Percentiles rank a stretch among this genome's conserved stretches.
Conservation (phyloP, 1,140 invertebrate genomes). For the Drosophila willistoni region DNA sequence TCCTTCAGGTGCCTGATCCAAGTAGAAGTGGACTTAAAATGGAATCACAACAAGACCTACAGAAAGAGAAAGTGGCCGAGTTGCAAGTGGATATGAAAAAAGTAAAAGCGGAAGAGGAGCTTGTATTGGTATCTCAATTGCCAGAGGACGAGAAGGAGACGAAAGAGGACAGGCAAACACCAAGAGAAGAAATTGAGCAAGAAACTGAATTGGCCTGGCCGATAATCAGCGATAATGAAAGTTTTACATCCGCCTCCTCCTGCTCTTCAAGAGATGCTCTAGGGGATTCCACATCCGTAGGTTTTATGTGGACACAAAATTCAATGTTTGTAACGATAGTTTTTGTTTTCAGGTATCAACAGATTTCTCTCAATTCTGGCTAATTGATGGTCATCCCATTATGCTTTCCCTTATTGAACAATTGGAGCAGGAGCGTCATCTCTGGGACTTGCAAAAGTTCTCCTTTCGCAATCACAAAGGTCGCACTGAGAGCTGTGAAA, state of each 20-base stretch:
- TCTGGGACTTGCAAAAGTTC: constrained; percentile 37
- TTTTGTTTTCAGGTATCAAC: not conserved
- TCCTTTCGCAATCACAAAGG: constrained; percentile 30
- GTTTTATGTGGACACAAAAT: not conserved
- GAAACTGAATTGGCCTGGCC: not conserved
- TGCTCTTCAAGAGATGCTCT: not conserved
- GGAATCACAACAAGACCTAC: not conserved
- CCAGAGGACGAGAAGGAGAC: not conserved
- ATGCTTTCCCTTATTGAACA: constrained; percentile 45
- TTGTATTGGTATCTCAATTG: not conserved
- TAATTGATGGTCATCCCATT: constrained; percentile 38
- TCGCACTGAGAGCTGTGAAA: constrained; percentile 14
- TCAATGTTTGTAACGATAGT: not conserved
- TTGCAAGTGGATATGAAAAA: not conserved
- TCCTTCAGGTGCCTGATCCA: not conserved
- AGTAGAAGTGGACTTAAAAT: not conserved
- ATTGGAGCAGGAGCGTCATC: constrained; percentile 22
- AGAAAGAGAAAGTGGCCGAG: not conserved
- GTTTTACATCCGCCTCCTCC: not conserved
- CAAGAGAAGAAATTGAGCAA: not conserved
- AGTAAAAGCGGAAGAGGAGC: not conserved
- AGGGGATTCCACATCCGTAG: not conserved
- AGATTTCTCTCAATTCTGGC: constrained; percentile 31
- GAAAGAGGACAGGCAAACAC: not conserved
- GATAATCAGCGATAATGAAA: constrained; percentile 8